Evolutionary conservation across 2,797 vertebrate genomes (phyloP).

Genomic region (Oceanodroma leucorhoa): DNA sequence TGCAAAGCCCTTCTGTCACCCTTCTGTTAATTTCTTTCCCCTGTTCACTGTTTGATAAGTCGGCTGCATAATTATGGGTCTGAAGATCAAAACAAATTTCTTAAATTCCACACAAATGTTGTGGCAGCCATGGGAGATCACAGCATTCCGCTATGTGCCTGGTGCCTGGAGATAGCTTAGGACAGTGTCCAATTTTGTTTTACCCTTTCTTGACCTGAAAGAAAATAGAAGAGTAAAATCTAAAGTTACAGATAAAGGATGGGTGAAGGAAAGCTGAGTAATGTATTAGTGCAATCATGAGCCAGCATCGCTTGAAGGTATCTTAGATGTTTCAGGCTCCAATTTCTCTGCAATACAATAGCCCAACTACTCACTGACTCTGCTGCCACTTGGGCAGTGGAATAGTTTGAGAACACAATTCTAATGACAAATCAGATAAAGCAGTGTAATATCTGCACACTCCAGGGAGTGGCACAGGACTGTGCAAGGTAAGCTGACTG

Average conservation of each 20-base stretch:
- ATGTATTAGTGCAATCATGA: background rate
- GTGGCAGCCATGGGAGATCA: constrained; percentile 16
- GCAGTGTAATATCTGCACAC: background rate
- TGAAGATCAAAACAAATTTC: constrained; percentile 42
- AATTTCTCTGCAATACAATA: background rate
- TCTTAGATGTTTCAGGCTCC: background rate
- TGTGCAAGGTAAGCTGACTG: background rate
- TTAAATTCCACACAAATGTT: constrained; percentile 33
- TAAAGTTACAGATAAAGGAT: background rate
- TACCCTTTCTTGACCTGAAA: background rate
- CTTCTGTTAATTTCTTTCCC: background rate
- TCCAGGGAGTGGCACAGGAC: background rate
- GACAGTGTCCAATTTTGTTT: background rate
- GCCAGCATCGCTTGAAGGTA: background rate
- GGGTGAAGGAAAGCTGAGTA: background rate
- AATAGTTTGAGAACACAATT: background rate
- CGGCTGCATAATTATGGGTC: background rate
- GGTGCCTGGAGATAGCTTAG: background rate
- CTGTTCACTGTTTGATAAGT: background rate
- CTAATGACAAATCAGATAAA: background rate
- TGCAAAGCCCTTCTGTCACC: background rate
- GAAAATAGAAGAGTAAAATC: background rate
- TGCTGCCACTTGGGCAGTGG: background rate
- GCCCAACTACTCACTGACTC: fast-evolving
- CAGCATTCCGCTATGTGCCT: background rate